Conservation (phyloP, 2,888 invertebrate genomes). For the Hypomecis punctinalis region DNA sequence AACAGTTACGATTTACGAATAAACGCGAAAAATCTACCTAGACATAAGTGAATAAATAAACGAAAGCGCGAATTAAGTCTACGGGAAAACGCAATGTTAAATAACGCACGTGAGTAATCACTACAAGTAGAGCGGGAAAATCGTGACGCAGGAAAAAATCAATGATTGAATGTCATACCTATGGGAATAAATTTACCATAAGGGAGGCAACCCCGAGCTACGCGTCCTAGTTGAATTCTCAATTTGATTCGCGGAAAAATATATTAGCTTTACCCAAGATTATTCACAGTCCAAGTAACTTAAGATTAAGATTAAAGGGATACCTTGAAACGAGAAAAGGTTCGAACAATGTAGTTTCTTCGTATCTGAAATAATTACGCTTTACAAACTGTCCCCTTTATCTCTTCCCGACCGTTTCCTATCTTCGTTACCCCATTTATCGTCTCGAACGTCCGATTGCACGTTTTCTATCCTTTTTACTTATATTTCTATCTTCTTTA, state of each 20-base stretch:
- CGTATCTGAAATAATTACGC: conserved; percentile 67
- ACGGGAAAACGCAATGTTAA: conserved; percentile 12
- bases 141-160: conserved; percentile 57
- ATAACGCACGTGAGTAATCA: conserved; percentile 29
- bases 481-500: not conserved
- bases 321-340: conserved; percentile 19
- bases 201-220: conserved; percentile 56
- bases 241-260: conserved; percentile 62
- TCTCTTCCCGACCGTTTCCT: conserved; percentile 62
- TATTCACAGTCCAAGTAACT: conserved; percentile 43
- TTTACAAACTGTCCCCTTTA: conserved; percentile 70
- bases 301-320: conserved; percentile 34
- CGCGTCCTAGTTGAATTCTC: conserved; percentile 71
- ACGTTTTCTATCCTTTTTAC: conserved; percentile 37
- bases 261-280: conserved; percentile 49
- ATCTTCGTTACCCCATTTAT: conserved; percentile 68
- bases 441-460: conserved; percentile 44
- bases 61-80: not conserved
- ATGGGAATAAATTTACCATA: conserved; percentile 77
- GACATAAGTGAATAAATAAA: not conserved
- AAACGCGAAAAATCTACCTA: not conserved
- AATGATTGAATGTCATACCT: conserved; percentile 82
- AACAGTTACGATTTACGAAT: not conserved
- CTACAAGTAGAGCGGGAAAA: conserved; percentile 44
- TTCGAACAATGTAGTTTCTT: conserved; percentile 33